These are phyloP conservation scores for Vandiemenella viatica DNA, from an alignment of 2,888 invertebrate genomes.

Conservation along the genomic window DNA sequence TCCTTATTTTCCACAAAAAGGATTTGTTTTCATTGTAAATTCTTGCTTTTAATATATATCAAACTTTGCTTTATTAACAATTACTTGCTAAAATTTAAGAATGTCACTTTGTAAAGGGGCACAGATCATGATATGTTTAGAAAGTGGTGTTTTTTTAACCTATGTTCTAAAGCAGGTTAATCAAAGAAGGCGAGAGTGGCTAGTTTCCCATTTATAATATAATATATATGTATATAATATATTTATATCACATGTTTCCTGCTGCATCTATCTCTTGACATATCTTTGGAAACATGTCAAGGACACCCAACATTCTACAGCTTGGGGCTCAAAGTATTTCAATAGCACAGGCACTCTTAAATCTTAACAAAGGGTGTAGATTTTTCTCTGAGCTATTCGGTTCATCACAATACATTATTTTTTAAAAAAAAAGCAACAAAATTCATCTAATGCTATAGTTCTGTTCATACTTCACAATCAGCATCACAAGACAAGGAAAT, in stretches of 20 bases:
- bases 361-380: neutral
- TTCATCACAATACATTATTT: too few species aligned
- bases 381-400: too few species aligned
- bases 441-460: too few species aligned
- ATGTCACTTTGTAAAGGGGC: constrained; percentile 51
- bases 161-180: constrained; percentile 30
- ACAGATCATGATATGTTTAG: constrained; percentile 65
- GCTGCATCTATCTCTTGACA: constrained; percentile 11
- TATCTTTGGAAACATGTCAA: constrained; percentile 5
- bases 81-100: constrained; percentile 31
- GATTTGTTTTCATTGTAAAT: constrained; percentile 25
- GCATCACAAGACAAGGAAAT: too few species aligned
- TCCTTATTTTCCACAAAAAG: constrained; percentile 14
- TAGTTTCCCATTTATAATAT: constrained; percentile 20
- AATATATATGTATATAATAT: constrained; percentile 6
- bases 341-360: constrained; percentile 2
- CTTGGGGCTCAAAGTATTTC: constrained; percentile 11
- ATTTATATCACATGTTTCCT: constrained; percentile 15
- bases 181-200: constrained; percentile 38
- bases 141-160: constrained; percentile 27
- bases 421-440: too few species aligned
- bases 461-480: too few species aligned
- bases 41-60: constrained; percentile 33
- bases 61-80: constrained; percentile 26
- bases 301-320: constrained; percentile 9